Base-by-base conservation (phyloP, 2,797 vertebrate species). In the Taenioides sp. region DNA sequence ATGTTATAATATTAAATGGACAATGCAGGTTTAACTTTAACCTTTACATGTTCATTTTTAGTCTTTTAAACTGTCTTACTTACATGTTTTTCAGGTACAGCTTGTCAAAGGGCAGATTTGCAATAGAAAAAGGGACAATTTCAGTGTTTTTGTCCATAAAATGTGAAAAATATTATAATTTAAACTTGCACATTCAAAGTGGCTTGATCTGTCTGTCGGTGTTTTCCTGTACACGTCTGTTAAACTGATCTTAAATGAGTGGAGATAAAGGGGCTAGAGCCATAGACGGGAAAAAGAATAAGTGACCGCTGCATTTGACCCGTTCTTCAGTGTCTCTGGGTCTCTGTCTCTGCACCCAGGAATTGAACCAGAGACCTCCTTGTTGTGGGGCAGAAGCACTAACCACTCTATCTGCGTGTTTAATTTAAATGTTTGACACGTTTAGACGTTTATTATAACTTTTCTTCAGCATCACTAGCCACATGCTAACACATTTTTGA, bases 101-200 rank as follows among this genome's bases (percentile, higher is more conserved):
- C 37, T 65, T 49, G 40, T 65, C 61, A 58, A 86, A 43, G 74
- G 77, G 73, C 80, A 81, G 28, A 3, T n/a, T 14, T 17, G 31
- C 27, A 37, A 70, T 14, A 43, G n/a, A 58, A 61, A 78, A 76
- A 81, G 60, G 65, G 65, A 64, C 55, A 43, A 7, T 75, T 75
- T 31, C 61, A 69, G 0, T 54, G 43, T 69, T 79, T 79, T 16
- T 69, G 40, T 50, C 22, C 16, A 25, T 40, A 1, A 25, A 49
- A 74, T 60, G 67, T 34, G n/a, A 65, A 69, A 60, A 27, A 17
- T 17, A 20, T 23, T 22, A n/a, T n/a, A n/a, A 43, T 50, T 65
- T 63, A 22, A 16, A 23, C 47, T 76, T 67, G 16, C 31, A 65
- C 63, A 47, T 65, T 65, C 40, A 18, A 65, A 47, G 40, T 49